phyloP scores from a whole-genome alignment of 2,113 vertebrate genomes.

The Poecile atricapillus region DNA sequence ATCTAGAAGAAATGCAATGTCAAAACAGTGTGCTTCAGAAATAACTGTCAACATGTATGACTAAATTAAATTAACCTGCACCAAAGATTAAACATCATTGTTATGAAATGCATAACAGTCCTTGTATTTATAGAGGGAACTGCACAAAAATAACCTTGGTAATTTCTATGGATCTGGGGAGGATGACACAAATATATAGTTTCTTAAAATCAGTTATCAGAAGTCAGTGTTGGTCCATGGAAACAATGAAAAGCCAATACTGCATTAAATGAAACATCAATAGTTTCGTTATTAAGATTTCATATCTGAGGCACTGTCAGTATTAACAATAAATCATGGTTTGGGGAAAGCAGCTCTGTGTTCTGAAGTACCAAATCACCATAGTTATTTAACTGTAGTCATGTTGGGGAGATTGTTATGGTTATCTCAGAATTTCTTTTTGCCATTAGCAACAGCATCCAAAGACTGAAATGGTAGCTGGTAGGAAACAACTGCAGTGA shows the following conservation, averaged over 20 bases:
- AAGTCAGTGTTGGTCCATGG: not conserved
- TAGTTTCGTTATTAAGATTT: not conserved
- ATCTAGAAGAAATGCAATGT: not conserved
- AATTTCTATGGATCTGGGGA: not conserved
- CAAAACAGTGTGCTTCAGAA: conserved; percentile 3
- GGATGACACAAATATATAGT: not conserved
- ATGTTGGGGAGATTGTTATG: not conserved
- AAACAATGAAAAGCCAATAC: not conserved
- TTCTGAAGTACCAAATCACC: not conserved
- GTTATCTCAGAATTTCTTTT: not conserved
- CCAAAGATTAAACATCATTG: not conserved
- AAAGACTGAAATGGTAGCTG: not conserved
- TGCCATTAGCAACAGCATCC: not conserved
- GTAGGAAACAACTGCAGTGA: not conserved
- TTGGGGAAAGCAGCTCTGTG: not conserved
- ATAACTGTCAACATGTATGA: not conserved
- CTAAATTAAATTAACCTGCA: conserved; percentile 34
- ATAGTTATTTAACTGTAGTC: not conserved
- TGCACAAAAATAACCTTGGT: not conserved
- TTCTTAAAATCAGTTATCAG: not conserved
- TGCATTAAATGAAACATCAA: not conserved
- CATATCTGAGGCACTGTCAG: not conserved
- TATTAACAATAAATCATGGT: not conserved
- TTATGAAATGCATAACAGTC: conserved; percentile 17
- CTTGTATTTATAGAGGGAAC: not conserved